Base-by-base conservation (phyloP, 2,113 vertebrate genomes). In the Xiphias gladius region DNA sequence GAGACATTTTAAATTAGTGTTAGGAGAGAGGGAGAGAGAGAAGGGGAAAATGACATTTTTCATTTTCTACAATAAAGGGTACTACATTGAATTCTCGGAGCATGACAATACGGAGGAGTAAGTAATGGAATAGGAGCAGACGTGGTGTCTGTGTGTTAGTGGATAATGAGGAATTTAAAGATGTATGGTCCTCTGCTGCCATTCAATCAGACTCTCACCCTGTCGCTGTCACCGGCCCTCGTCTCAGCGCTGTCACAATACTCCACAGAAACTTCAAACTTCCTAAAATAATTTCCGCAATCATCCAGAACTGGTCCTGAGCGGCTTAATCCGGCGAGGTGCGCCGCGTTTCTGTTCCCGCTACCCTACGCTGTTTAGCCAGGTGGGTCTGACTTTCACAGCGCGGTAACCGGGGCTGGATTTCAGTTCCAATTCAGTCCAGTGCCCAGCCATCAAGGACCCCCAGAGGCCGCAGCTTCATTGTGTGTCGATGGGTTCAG, bases 1-100 rank as follows among this genome's bases (percentile, higher is more conserved):
- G 93, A 95, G 93, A 93, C 93, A 93, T 96, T 95, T 95, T 93
- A 94, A 94, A 94, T 94, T 93, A 92, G 89, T 90, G 90, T 90
- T 87, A 84, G 83, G 86, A 84, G 88, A 85, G 85, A 66, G 69
- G 30, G 75, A 73, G 83, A 52, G 75, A 68, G 79, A 64, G 86
- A 86, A 65, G 89, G 80, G 86, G 83, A 76, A 89, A 90, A 89
- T 89, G 76, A 92, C 90, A 91, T 94, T 93, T 95, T 92, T 90
- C 91, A 94, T 93, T 94, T 94, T 93, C 92, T 90, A 88, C 93
- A 91, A 94, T 93, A 93, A 93, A 93, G 90, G 90, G 89, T 72
- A 90, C 92, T 90, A 93, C 88, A 93, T 93, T 92, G 94, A 94
- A 94, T 95, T 95, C 88, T 75, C 86, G 30, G 91, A 92, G 91